Evolutionary conservation across 2,797 vertebrate species (phyloP).

Genomic region (Sciurus vulgaris): DNA sequence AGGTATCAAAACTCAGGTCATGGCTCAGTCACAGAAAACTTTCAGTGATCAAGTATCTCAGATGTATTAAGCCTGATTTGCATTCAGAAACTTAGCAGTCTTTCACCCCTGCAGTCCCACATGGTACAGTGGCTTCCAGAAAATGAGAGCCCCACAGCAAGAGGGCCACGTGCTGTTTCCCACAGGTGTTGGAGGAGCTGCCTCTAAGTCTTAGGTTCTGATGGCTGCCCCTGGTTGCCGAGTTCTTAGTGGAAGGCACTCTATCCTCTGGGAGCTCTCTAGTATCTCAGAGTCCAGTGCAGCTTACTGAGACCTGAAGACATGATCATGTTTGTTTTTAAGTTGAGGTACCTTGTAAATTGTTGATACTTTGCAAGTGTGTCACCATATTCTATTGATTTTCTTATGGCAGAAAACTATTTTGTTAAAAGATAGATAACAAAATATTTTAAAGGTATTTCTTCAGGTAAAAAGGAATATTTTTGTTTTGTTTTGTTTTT

Average conservation of each 20-base stretch:
- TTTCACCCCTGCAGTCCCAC: neutral
- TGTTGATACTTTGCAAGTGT: neutral
- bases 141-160: neutral
- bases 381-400: conserved; percentile 41
- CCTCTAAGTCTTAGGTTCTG: neutral
- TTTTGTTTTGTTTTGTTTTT: neutral
- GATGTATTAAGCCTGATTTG: neutral
- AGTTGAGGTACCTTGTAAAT: neutral
- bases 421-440: conserved; percentile 38
- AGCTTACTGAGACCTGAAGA: neutral
- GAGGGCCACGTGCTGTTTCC: neutral
- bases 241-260: neutral
- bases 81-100: neutral
- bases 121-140: neutral
- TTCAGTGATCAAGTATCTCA: neutral
- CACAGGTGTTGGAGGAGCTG: neutral
- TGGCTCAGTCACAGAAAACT: neutral
- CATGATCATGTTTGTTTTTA: neutral
- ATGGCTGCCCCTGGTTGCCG: neutral
- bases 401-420: conserved; percentile 26
- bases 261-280: neutral
- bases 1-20: neutral
- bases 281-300: neutral
- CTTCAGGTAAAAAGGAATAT: neutral
- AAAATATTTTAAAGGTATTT: conserved; percentile 48